Percentiles rank a stretch among this genome's conserved stretches.
These are phyloP conservation scores for Resseliella maxima DNA, from an alignment of 2,888 invertebrate species.

Conservation along the genomic window DNA sequence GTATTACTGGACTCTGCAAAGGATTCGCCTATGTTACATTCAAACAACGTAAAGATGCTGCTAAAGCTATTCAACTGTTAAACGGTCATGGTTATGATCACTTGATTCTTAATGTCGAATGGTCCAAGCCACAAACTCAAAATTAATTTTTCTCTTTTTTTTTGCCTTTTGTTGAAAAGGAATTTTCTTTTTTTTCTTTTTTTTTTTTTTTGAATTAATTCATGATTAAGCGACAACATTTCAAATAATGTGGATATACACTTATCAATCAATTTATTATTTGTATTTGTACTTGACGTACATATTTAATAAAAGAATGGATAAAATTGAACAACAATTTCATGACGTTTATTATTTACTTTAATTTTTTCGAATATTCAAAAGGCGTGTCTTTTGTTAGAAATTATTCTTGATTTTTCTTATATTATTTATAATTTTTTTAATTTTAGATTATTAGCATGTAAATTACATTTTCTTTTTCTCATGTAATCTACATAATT, in stretches of 20 bases:
- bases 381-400: too few species aligned
- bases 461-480: too few species aligned
- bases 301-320: background rate
- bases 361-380: background rate
- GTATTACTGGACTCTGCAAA: constrained; percentile 19
- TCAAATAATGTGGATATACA: background rate
- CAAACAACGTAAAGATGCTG: constrained; percentile 2
- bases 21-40: constrained; percentile 42
- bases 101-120: constrained; percentile 23
- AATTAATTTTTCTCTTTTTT: background rate
- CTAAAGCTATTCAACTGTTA: background rate
- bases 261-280: background rate
- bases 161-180: too few species aligned
- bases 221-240: background rate
- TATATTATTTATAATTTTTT: too few species aligned
- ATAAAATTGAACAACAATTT: background rate
- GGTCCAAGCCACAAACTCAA: constrained; percentile 44
- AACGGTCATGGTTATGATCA: constrained; percentile 14
- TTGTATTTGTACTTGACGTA: background rate
- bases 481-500: too few species aligned
- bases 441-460: too few species aligned
- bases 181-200: too few species aligned
- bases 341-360: background rate
- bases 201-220: too few species aligned
- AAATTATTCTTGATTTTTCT: too few species aligned